A percentile compares a stretch with the other conserved stretches of the same genome.
Conservation (phyloP, 1,140 invertebrate species). For the Drosophila quadrilineata region DNA sequence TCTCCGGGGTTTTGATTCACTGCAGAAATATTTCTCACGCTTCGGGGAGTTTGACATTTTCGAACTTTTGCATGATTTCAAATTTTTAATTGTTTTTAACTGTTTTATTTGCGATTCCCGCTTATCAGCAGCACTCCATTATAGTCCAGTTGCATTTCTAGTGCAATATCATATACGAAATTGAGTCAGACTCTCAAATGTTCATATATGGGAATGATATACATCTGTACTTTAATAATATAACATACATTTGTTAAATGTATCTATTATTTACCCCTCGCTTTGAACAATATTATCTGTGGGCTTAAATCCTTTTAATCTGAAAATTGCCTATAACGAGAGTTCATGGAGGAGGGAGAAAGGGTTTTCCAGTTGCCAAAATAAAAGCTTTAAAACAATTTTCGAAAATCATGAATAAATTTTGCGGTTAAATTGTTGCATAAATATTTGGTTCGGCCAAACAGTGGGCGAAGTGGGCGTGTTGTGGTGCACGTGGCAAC, state of each 20-base stretch:
- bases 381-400: slow-evolving; percentile 66
- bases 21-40: slow-evolving; percentile 80
- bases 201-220: too few species aligned
- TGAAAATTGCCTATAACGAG: slow-evolving; percentile 69
- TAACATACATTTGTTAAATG: too few species aligned
- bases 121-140: too few species aligned
- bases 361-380: slow-evolving; percentile 26
- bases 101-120: slow-evolving; percentile 60
- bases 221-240: too few species aligned
- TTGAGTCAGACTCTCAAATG: too few species aligned
- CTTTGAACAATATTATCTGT: too few species aligned
- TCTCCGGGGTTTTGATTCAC: slow-evolving; percentile 70
- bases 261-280: too few species aligned
- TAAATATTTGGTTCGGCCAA: slow-evolving; percentile 67
- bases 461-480: slow-evolving; percentile 32
- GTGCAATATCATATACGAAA: too few species aligned
- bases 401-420: slow-evolving; percentile 78
- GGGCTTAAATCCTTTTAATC: slow-evolving; percentile 77
- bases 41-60: slow-evolving; percentile 79
- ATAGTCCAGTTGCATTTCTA: too few species aligned
- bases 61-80: slow-evolving; percentile 81
- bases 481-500: slow-evolving; percentile 57
- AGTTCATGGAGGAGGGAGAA: not conserved
- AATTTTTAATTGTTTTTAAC: slow-evolving; percentile 80
- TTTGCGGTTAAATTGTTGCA: slow-evolving; percentile 80